phyloP scores from a whole-genome alignment of 2,888 invertebrate genomes.

The Spodoptera picta region DNA sequence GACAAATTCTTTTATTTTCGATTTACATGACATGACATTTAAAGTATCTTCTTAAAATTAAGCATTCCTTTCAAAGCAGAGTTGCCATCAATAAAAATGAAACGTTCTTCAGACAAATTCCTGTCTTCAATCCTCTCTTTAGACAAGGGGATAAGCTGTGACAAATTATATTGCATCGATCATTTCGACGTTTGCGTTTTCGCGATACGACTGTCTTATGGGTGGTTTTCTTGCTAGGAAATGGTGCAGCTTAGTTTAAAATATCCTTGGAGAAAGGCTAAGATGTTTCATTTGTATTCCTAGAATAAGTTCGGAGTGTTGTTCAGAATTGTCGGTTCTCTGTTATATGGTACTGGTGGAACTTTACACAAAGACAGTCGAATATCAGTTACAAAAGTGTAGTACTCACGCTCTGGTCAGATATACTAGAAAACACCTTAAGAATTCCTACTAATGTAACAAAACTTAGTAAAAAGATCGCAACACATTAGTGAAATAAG shows the following conservation, averaged over 20 bases:
- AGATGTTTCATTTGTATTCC: slow-evolving; percentile 35
- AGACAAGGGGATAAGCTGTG: slow-evolving; percentile 49
- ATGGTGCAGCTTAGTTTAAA: slow-evolving; percentile 24
- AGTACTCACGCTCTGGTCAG: too few relatives aligned
- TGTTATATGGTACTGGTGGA: neutral
- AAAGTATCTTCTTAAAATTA: neutral
- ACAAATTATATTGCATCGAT: slow-evolving; percentile 61
- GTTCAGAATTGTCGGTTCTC: slow-evolving; percentile 28
- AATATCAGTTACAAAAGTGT: too few relatives aligned
- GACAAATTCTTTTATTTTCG: too few relatives aligned
- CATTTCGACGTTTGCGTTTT: slow-evolving; percentile 39
- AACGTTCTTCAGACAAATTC: slow-evolving; percentile 38
- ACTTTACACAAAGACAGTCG: too few relatives aligned
- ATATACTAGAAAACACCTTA: too few relatives aligned
- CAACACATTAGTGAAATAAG: too few relatives aligned
- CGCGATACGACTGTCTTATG: slow-evolving; percentile 23
- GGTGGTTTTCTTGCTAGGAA: slow-evolving; percentile 20
- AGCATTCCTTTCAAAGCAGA: slow-evolving; percentile 8
- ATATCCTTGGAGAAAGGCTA: slow-evolving; percentile 32
- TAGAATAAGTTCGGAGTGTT: slow-evolving; percentile 15
- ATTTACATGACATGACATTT: neutral
- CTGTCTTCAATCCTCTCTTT: slow-evolving; percentile 36
- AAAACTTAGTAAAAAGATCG: too few relatives aligned
- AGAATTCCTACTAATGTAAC: too few relatives aligned
- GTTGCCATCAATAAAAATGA: slow-evolving; percentile 45